phyloP scores from a whole-genome alignment of 2,888 invertebrate genomes.

The Eupithecia tripunctaria region DNA sequence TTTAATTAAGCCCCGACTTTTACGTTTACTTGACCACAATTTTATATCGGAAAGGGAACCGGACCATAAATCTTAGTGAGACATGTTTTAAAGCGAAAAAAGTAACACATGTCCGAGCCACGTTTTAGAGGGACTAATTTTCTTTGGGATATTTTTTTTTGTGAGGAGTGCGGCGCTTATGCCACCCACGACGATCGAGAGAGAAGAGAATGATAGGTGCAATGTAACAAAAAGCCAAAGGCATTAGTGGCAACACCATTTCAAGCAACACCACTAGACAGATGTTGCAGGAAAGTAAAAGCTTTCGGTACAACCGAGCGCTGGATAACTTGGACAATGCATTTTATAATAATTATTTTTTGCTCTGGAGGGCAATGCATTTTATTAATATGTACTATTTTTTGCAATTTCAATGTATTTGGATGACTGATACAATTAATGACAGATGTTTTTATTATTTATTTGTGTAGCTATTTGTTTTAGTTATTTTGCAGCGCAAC shows the following conservation, averaged over 20 bases:
- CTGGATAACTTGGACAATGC: neutral
- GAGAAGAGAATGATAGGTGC: slow-evolving; percentile 54
- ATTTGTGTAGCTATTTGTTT: neutral
- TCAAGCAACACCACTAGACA: slow-evolving; percentile 37
- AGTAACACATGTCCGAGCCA: slow-evolving; percentile 81
- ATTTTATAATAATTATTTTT: no score
- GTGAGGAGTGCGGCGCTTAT: slow-evolving; percentile 72
- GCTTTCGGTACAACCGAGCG: slow-evolving; percentile 43
- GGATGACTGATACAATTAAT: no score
- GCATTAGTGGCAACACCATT: slow-evolving; percentile 54
- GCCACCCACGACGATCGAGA: slow-evolving; percentile 79
- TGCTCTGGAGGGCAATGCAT: no score
- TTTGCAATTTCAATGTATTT: no score
- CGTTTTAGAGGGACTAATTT: slow-evolving; percentile 84
- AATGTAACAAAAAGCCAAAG: slow-evolving; percentile 53
- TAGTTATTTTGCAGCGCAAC: neutral
- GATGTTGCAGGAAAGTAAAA: slow-evolving; percentile 43
- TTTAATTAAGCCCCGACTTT: slow-evolving; percentile 66
- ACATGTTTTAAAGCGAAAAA: slow-evolving; percentile 82
- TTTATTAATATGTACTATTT: neutral
- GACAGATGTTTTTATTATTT: no score
- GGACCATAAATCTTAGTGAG: slow-evolving; percentile 76
- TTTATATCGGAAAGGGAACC: slow-evolving; percentile 70
- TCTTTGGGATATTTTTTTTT: slow-evolving; percentile 70
- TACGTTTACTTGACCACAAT: slow-evolving; percentile 71